phyloP scores from a whole-genome alignment of 1,140 invertebrate genomes.

The Drosophila sulfurigaster region DNA sequence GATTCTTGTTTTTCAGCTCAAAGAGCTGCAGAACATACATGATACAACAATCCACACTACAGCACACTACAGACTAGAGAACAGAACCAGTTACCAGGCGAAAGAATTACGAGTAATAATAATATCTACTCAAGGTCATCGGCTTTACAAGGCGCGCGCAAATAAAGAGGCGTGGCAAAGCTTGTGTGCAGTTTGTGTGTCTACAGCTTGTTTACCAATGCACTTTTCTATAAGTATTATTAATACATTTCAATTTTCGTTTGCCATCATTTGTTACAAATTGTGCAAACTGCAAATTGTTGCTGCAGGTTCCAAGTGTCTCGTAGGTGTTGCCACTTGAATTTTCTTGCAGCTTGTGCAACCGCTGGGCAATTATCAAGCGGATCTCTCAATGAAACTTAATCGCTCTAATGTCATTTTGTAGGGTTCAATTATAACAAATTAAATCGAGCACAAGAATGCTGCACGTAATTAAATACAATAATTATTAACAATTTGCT shows the following conservation, averaged over 20 bases:
- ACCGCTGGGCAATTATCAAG: constrained; percentile 63
- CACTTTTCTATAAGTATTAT: constrained; percentile 32
- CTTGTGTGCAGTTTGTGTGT: not conserved
- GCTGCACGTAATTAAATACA: constrained; percentile 47
- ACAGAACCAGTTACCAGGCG: constrained; percentile 65
- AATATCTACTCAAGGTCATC: constrained; percentile 65
- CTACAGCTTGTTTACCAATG: constrained; percentile 15
- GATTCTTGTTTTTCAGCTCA: constrained; percentile 44
- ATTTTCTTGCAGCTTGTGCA: constrained; percentile 59
- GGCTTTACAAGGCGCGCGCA: constrained; percentile 42
- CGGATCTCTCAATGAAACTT: constrained; percentile 68
- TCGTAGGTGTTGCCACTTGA: constrained; percentile 58
- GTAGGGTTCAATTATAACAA: constrained; percentile 68
- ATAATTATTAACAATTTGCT: constrained; percentile 1
- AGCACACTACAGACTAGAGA: constrained; percentile 14
- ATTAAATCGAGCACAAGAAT: constrained; percentile 63
- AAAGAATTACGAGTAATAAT: constrained; percentile 52
- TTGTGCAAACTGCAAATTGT: constrained; percentile 26
- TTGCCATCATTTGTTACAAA: constrained; percentile 61
- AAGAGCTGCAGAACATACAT: constrained; percentile 28
- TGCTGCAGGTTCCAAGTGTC: constrained; percentile 10
- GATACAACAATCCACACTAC: constrained; percentile 20
- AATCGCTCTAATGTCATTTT: constrained; percentile 53
- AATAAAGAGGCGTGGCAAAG: constrained; percentile 48
- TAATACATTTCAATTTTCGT: constrained; percentile 14